A percentile compares a stretch with the other conserved stretches of the same genome.
These are phyloP conservation scores for Phoeniculus purpureus DNA, from an alignment of 2,797 vertebrate species.

Conservation along the genomic window DNA sequence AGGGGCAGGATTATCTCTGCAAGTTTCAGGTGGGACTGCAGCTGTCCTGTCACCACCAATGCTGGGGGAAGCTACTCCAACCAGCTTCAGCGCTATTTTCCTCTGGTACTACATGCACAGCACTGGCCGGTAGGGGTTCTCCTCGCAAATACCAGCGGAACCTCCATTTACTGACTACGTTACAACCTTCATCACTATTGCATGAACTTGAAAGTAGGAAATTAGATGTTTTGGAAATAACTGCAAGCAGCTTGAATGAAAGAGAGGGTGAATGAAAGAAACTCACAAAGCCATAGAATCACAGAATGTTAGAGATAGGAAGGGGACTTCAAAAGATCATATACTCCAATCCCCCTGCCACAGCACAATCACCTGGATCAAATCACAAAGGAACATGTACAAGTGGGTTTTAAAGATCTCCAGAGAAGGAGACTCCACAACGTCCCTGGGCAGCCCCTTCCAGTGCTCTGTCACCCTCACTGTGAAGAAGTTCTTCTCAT, in stretches of 20 bases:
- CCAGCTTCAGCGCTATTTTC: background rate
- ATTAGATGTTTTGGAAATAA: background rate
- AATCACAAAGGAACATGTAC: too few relatives aligned
- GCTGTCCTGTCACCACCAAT: background rate
- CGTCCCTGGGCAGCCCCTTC: too few relatives aligned
- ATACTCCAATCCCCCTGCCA: too few relatives aligned
- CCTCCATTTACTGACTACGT: background rate
- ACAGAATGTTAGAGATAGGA: too few relatives aligned
- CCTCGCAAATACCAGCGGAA: background rate
- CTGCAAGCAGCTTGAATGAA: background rate
- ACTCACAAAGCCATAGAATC: background rate
- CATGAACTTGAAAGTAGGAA: background rate
- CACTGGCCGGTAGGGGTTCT: background rate
- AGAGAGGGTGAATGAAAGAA: background rate
- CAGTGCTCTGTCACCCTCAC: too few relatives aligned
- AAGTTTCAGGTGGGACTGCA: background rate
- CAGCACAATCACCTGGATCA: too few relatives aligned
- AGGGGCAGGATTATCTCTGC: background rate
- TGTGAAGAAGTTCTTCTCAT: too few relatives aligned
- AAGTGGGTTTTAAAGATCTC: too few relatives aligned
- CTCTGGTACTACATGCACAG: background rate
- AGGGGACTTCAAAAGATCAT: too few relatives aligned
- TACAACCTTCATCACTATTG: background rate
- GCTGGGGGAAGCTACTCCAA: background rate
- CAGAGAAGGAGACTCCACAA: too few relatives aligned